Base-by-base conservation (phyloP, 2,888 invertebrate genomes). In the Dioctria rufipes region DNA sequence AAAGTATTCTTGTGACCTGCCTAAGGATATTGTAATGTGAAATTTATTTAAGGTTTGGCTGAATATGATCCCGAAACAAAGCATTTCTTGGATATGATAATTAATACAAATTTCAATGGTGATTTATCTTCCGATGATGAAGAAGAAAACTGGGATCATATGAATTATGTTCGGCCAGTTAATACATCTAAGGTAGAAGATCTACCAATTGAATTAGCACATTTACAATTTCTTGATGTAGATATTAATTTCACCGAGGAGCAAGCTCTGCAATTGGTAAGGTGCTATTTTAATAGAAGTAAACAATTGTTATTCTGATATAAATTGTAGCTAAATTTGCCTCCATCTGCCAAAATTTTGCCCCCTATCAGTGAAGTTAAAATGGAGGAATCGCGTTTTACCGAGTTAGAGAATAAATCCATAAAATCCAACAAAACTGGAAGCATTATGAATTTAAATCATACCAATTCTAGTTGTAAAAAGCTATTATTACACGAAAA, bases 191-290 rank as follows among this genome's bases (percentile, higher is more conserved):
- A n/a, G 11, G 4, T n/a, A 63, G 37, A 49, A 6, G 9, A 8
- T n/a, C 11, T 25, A 49, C 37, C 54, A 8, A 54, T 39, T 11
- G 51, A 51, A 5, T 63, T 73, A 6, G 25, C 43, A n/a, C 39
- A 60, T 75, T 49, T 75, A 2, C 13, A 71, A 42, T 11, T 71
- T 46, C 8, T 78, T 25, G 80, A 82, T n/a, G 42, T 78, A 5
- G 82, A 82, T 13, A 69, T 82, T 40, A 79, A 82, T 42, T 82
- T 82, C 13, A 67, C 79, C 4, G 40, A 82, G 40, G 80, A 78
- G 9, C 73, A 82, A 54, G 60, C 73, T 73, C 13, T 82, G 2
- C 40, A 73, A 60, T 40, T 82, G 66, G 82, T 82, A 66, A 80
- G 3, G 67, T 49, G 40, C 61, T 8, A 6, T 9, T 58, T 37